These are phyloP conservation scores for Lepidochrysops patricia DNA, from an alignment of 2,888 invertebrate species.

Conservation along the genomic window DNA sequence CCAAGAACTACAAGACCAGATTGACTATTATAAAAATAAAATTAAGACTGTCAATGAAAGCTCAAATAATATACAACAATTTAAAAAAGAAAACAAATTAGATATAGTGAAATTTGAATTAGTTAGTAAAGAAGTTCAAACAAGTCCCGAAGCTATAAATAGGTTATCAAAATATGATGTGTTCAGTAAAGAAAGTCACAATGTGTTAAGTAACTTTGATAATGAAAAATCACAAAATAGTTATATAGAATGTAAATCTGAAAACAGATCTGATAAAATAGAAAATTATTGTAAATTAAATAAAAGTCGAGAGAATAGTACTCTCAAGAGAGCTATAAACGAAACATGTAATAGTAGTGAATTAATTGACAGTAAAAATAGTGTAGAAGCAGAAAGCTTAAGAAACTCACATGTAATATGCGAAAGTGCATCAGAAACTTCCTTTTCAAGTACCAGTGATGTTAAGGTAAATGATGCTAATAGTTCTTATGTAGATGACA, in stretches of 20 bases:
- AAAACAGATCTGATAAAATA: constrained; percentile 65
- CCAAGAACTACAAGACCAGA: constrained; percentile 52
- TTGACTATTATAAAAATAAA: constrained; percentile 53
- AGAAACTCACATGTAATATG: constrained; percentile 31
- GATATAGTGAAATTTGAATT: constrained; percentile 39
- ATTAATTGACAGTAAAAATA: constrained; percentile 17
- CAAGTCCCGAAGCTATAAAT: constrained; percentile 28
- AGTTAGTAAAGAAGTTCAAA: constrained; percentile 50
- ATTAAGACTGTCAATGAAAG: constrained; percentile 54
- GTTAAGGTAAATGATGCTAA: constrained; percentile 25
- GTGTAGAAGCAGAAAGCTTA: neutral
- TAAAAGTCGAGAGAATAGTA: constrained; percentile 63
- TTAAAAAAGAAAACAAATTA: constrained; percentile 33
- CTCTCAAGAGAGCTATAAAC: constrained; percentile 37
- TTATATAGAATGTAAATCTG: constrained; percentile 40
- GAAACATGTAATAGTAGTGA: constrained; percentile 26
- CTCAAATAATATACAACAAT: constrained; percentile 41
- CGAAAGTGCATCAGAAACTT: constrained; percentile 51
- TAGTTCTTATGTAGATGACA: neutral
- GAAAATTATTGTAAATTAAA: constrained; percentile 72
- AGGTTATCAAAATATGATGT: constrained; percentile 47
- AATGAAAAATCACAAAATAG: constrained; percentile 40
- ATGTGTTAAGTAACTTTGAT: constrained; percentile 57
- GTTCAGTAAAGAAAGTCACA: constrained; percentile 43
- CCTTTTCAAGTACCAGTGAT: constrained; percentile 47